phyloP scores from a whole-genome alignment of 2,888 invertebrate genomes.

The Temnothorax ravouxi region DNA sequence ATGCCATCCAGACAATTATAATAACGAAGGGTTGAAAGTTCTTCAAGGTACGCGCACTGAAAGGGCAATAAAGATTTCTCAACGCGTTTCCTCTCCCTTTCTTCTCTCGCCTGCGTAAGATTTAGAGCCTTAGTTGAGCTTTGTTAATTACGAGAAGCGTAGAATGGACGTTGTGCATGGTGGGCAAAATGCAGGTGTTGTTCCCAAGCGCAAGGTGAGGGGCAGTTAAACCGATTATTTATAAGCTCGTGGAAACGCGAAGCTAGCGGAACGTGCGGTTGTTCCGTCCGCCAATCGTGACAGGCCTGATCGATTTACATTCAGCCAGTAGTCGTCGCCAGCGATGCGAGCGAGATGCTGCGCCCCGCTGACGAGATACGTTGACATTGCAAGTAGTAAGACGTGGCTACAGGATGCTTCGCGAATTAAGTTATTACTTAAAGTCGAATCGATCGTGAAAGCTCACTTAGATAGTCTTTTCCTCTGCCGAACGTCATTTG shows the following conservation, averaged over 20 bases:
- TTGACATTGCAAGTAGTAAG: slow-evolving; percentile 1
- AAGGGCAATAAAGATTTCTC: slow-evolving; percentile 22
- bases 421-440: neutral
- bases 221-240: slow-evolving; percentile 40
- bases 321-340: slow-evolving; percentile 42
- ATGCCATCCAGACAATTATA: neutral
- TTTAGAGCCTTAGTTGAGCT: slow-evolving; percentile 1
- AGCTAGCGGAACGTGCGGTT: slow-evolving; percentile 49
- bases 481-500: neutral
- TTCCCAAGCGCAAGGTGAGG: neutral
- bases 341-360: slow-evolving; percentile 43
- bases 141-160: slow-evolving; percentile 40
- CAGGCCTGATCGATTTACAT: slow-evolving; percentile 67
- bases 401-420: neutral
- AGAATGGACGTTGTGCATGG: slow-evolving; percentile 49
- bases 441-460: neutral
- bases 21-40: neutral
- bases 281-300: slow-evolving; percentile 52
- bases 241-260: slow-evolving; percentile 33
- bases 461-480: neutral
- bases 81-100: neutral
- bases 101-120: neutral
- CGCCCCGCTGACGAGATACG: neutral
- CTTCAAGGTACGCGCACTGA: neutral
- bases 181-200: neutral